A percentile compares a stretch with the other conserved stretches of the same genome.
Evolutionary conservation across 2,797 vertebrate species (phyloP).

Genomic region (Amniataba percoides): DNA sequence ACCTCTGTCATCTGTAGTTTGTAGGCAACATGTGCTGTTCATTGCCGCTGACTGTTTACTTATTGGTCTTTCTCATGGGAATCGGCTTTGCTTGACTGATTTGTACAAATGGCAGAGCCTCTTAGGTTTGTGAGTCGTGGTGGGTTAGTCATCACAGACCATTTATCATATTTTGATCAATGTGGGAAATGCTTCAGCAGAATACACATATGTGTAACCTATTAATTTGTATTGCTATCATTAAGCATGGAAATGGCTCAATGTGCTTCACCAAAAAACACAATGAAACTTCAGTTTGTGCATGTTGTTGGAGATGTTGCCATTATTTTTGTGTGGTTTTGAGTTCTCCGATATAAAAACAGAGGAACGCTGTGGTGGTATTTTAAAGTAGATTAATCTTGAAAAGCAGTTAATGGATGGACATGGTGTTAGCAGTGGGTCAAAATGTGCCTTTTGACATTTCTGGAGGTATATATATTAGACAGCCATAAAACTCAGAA

Average conservation of each 20-base stretch:
- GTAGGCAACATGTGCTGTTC: not conserved
- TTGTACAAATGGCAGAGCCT: not conserved
- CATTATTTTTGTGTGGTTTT: not conserved
- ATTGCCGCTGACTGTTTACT: not conserved
- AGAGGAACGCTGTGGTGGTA: not conserved
- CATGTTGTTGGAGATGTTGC: not conserved
- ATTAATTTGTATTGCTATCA: not conserved
- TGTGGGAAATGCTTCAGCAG: slow-evolving; percentile 2
- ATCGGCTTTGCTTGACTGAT: slow-evolving; percentile 1
- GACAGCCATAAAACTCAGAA: slow-evolving; percentile 4
- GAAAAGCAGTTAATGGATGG: slow-evolving; percentile 14
- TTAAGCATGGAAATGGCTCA: not conserved
- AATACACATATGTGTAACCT: not conserved
- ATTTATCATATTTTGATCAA: not conserved
- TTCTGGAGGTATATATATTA: slow-evolving; percentile 10
- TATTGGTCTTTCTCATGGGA: not conserved
- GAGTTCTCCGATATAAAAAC: not conserved
- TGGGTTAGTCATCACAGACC: not conserved
- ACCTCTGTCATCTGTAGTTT: not conserved
- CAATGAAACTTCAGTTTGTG: not conserved
- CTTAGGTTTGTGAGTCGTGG: not conserved
- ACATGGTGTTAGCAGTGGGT: not conserved
- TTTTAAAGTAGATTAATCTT: not conserved
- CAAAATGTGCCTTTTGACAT: slow-evolving; percentile 11
- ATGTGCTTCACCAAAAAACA: not conserved